Evolutionary conservation across 2,113 vertebrate species (phyloP), one percentile per base, ranked within the genome.

Genomic region (Myrmecobius fasciatus): DNA sequence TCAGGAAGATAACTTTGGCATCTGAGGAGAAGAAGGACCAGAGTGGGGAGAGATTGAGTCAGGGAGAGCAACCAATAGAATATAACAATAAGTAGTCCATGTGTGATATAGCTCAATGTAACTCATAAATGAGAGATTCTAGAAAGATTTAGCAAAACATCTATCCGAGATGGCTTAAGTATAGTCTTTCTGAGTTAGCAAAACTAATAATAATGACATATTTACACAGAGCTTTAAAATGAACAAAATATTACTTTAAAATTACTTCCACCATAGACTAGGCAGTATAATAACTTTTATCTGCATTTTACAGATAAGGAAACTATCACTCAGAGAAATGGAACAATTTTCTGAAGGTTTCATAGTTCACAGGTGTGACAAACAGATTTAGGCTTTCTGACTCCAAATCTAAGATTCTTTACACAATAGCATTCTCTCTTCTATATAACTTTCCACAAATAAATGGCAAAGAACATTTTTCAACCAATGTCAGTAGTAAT

Each of bases 391-490:
- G 60, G 60, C 12, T 36, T 67, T 12, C 60, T 67, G 60, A 67
- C 3, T n/a, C 36, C 31, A 75, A 75, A n/a, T n/a, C 67, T n/a
- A 75, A 75, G 31, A n/a, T 75, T 75, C 14, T 75, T n/a, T 75
- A 75, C 36, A n/a, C 31, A 7, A 75, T n/a, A n/a, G 14, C 12
- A 14, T 75, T 96, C 91, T 96, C 25, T 91, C 91, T 51, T 89
- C 43, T 93, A 24, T 92, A 90, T 95, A 96, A 47, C 93, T 53
- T 93, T 92, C 94, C 91, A 49, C 51, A 95, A 94, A 94, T 94
- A 89, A 93, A 96, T 28, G 90, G 17, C 67, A 91, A 95, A 94
- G 91, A 92, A 89, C 54, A 93, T 96, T 95, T 90, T 47, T 91
- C 96, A 89, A 89, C 60, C 91, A 92, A 91, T 51, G 26, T 83